Percentiles rank a stretch among this genome's conserved stretches.
Conservation (phyloP, 2,797 vertebrate genomes). For the Amazona ochrocephala region DNA sequence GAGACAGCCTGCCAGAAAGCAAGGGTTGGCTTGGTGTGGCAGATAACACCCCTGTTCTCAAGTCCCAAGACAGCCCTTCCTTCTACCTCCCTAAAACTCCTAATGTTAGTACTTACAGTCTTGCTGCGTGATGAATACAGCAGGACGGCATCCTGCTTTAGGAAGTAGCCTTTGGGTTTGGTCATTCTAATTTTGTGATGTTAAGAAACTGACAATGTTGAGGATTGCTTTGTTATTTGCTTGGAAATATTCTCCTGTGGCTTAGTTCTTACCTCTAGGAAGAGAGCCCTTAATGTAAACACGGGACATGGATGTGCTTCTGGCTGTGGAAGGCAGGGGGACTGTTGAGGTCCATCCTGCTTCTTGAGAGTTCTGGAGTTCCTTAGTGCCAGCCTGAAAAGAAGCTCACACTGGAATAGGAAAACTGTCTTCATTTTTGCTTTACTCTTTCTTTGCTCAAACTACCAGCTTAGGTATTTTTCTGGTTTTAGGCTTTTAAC, state of each 20-base stretch:
- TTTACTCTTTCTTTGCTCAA: background rate
- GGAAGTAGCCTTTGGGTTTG: background rate
- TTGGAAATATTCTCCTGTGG: background rate
- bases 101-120: background rate
- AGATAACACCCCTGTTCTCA: too few species aligned
- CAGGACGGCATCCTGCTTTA: too few species aligned
- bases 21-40: too few species aligned
- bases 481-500: background rate
- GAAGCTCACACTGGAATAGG: background rate
- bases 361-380: background rate
- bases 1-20: background rate
- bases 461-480: background rate
- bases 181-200: background rate
- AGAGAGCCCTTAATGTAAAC: background rate
- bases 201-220: background rate
- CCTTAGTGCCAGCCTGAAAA: background rate
- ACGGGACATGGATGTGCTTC: background rate
- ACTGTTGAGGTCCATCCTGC: background rate
- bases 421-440: background rate
- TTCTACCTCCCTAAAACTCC: background rate
- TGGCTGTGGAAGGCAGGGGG: background rate
- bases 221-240: background rate
- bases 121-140: rapidly evolving
- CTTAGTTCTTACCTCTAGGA: background rate
- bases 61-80: background rate